A percentile compares a stretch with the other conserved stretches of the same genome.
Conservation (phyloP, 2,797 vertebrate genomes). For the Anguilla megastoma region DNA sequence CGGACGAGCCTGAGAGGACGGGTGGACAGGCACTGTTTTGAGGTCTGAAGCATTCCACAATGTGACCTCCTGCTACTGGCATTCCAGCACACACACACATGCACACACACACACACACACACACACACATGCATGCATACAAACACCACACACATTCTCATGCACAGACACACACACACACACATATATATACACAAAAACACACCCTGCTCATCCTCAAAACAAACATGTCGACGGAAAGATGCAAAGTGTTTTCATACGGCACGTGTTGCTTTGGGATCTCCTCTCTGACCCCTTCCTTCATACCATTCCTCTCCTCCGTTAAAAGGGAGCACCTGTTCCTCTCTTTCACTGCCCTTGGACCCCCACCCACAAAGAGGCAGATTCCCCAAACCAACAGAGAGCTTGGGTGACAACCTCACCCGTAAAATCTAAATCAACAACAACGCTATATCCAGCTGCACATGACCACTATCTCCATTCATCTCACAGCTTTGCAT, state of each 20-base stretch:
- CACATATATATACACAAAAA: background rate
- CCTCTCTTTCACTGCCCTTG: background rate
- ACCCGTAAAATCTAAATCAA: background rate
- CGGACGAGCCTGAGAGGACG: background rate
- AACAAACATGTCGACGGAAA: background rate
- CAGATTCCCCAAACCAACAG: background rate
- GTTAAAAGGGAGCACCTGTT: slow-evolving; percentile 1
- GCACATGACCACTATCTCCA: background rate
- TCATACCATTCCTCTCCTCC: background rate
- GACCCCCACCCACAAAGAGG: background rate
- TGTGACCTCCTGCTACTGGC: background rate
- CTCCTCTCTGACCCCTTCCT: background rate
- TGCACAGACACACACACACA: background rate
- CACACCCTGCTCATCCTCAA: background rate
- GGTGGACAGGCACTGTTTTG: background rate
- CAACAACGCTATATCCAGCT: background rate
- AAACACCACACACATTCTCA: background rate
- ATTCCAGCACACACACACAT: background rate
- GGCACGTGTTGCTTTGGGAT: background rate
- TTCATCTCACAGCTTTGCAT: background rate
- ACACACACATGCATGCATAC: background rate
- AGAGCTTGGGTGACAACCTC: background rate
- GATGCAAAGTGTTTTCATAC: background rate
- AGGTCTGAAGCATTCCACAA: background rate
- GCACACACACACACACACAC: background rate